Conservation (phyloP, 2,113 vertebrate species). For the Chaenocephalus aceratus region DNA sequence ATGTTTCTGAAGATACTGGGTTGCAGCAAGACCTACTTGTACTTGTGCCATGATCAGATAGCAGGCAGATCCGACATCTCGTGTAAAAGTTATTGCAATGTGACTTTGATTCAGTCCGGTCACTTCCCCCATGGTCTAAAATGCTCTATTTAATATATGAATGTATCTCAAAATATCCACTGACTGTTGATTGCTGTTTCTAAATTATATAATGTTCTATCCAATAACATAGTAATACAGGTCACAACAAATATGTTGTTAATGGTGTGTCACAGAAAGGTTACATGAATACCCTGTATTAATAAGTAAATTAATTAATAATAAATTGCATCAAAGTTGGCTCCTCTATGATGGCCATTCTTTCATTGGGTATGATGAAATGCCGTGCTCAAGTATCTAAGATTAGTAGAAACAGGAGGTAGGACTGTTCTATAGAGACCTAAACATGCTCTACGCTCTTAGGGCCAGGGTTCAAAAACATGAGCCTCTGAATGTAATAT, state of each 20-base stretch:
- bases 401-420: not conserved
- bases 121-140: not conserved
- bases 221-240: too few species aligned
- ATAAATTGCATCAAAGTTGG: not conserved
- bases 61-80: not conserved
- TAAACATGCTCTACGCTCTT: not conserved
- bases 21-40: slow-evolving; percentile 11
- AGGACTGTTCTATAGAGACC: not conserved
- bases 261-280: not conserved
- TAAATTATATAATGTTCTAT: too few species aligned
- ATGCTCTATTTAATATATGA: not conserved
- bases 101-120: not conserved
- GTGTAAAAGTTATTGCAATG: not conserved
- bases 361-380: not conserved
- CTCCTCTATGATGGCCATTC: not conserved
- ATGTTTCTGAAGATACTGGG: slow-evolving; percentile 10
- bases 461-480: not conserved
- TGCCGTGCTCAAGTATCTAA: too few species aligned
- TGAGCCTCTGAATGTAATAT: too few species aligned
- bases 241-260: too few species aligned
- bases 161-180: too few species aligned
- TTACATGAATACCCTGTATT: not conserved
- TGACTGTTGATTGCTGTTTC: too few species aligned
- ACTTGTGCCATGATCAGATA: not conserved
- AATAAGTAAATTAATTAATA: not conserved